A percentile compares a stretch with the other conserved stretches of the same genome.
These are phyloP conservation scores for Maconellicoccus hirsutus DNA, from an alignment of 1,140 invertebrate species.

Conservation along the genomic window DNA sequence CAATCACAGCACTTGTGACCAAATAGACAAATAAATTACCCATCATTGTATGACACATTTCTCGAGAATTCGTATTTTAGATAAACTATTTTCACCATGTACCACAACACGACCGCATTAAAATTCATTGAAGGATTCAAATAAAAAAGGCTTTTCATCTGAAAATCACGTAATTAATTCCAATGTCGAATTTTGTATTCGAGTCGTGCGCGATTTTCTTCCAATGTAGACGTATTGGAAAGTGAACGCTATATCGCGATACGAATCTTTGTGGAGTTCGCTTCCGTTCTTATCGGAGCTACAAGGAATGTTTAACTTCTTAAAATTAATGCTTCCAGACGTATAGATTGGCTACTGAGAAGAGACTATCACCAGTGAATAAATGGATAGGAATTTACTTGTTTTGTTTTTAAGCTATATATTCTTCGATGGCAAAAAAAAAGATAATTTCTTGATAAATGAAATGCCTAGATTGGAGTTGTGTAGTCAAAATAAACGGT, in stretches of 20 bases:
- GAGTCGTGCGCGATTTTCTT: not conserved
- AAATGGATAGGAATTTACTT: no score
- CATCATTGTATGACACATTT: no score
- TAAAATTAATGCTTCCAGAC: not conserved
- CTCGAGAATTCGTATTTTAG: no score
- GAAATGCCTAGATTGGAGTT: no score
- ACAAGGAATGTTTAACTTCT: not conserved
- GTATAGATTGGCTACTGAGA: not conserved
- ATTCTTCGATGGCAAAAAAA: no score
- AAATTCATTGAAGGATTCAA: not conserved
- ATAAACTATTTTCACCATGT: no score
- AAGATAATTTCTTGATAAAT: no score
- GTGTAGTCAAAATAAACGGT: no score
- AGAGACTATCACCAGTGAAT: no score
- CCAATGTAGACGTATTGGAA: no score
- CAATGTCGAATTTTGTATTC: not conserved
- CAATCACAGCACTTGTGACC: constrained; percentile 21
- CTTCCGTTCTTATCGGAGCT: not conserved
- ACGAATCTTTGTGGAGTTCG: not conserved
- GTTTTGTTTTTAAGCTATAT: no score
- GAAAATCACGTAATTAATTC: not conserved
- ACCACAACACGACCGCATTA: not conserved
- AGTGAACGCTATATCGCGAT: no score
- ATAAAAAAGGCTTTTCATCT: not conserved
- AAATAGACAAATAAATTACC: not conserved